phyloP scores from a whole-genome alignment of 1,140 invertebrate genomes.

The Holcopasites calliopsidis region DNA sequence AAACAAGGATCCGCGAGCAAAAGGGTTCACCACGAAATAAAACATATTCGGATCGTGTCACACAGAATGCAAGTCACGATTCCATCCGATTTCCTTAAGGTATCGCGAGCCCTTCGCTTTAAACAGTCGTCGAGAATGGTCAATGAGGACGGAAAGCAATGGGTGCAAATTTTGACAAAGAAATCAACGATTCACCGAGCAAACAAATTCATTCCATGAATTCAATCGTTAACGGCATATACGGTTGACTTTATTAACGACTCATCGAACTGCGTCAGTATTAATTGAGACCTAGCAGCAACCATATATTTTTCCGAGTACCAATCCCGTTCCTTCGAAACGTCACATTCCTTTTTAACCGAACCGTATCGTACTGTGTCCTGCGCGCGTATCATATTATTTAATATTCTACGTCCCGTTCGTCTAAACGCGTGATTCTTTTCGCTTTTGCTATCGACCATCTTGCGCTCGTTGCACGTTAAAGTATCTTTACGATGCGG shows the following conservation, averaged over 20 bases:
- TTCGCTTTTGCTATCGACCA: slow-evolving; percentile 23
- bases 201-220: not conserved
- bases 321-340: not conserved
- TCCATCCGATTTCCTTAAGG: not conserved
- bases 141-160: no score
- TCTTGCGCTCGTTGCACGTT: slow-evolving; percentile 65
- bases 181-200: not conserved
- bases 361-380: slow-evolving; percentile 27
- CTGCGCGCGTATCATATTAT: slow-evolving; percentile 34
- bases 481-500: slow-evolving; percentile 68
- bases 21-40: not conserved
- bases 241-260: not conserved
- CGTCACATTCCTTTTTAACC: slow-evolving; percentile 11
- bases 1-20: not conserved
- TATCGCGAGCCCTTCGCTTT: not conserved
- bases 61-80: not conserved
- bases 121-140: not conserved
- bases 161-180: not conserved
- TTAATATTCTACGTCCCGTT: slow-evolving; percentile 43
- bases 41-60: not conserved
- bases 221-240: not conserved
- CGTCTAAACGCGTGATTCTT: slow-evolving; percentile 18
- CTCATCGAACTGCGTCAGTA: not conserved
- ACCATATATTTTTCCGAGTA: not conserved
- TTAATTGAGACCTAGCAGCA: not conserved